phyloP scores from a whole-genome alignment of 2,113 vertebrate genomes.

The Podarcis cretensis region DNA sequence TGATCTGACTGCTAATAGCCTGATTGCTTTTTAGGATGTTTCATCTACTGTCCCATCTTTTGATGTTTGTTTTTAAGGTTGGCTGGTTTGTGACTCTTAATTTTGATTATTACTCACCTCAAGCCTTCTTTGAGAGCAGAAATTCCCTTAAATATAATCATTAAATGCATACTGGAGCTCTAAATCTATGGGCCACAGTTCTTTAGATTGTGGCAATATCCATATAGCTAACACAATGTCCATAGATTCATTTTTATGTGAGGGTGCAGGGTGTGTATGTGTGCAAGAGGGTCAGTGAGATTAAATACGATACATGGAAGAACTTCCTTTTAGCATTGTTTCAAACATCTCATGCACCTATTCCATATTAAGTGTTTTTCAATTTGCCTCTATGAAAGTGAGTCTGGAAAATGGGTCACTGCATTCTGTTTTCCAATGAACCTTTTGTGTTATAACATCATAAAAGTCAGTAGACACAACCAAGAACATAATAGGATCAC shows the following conservation, averaged over 20 bases:
- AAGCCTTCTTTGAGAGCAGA: neutral
- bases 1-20: too few species aligned
- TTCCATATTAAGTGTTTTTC: constrained; percentile 3
- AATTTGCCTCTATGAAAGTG: neutral
- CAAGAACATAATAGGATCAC: neutral
- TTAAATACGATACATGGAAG: neutral
- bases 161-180: neutral
- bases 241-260: neutral
- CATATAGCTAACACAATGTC: neutral
- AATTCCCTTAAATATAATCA: neutral
- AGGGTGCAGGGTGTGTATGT: too few species aligned
- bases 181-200: neutral
- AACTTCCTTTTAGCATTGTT: neutral
- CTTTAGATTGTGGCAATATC: neutral
- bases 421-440: constrained; percentile 14
- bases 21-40: too few species aligned
- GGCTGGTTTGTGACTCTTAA: neutral
- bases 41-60: too few species aligned
- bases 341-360: constrained; percentile 8
- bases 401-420: constrained; percentile 33
- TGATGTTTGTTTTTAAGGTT: neutral
- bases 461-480: constrained; percentile 9
- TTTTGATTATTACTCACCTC: neutral
- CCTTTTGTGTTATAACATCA: neutral
- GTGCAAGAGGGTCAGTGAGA: neutral